Conservation (phyloP, 2,113 vertebrate species). For the Physeter macrocephalus region DNA sequence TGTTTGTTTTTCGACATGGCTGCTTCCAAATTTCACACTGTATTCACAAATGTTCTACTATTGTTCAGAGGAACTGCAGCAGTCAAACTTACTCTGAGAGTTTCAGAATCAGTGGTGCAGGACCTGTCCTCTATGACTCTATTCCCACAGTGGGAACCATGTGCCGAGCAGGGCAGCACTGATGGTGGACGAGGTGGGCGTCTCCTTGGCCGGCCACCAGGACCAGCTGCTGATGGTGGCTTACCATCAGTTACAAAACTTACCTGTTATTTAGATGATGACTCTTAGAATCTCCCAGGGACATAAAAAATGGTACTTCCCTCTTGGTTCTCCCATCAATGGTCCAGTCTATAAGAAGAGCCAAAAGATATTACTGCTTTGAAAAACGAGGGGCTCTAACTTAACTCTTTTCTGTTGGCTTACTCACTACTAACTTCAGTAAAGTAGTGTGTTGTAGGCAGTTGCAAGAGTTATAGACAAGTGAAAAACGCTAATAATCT, state of each 20-base stretch:
- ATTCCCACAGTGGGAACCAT: not conserved
- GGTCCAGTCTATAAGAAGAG: not conserved
- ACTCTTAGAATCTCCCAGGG: not conserved
- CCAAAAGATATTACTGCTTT: not conserved
- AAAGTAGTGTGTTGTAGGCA: not conserved
- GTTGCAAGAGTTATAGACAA: not conserved
- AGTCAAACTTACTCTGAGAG: slow-evolving; percentile 20
- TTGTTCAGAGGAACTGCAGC: not conserved
- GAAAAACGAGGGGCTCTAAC: not conserved
- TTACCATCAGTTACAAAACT: not conserved
- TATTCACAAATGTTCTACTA: not conserved
- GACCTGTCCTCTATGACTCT: not conserved
- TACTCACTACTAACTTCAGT: not conserved
- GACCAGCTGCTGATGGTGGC: not conserved
- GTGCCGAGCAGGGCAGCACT: not conserved
- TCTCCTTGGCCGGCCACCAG: not conserved
- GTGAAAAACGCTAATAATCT: not conserved
- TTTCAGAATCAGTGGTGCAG: not conserved
- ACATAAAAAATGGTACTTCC: not conserved
- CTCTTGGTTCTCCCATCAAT: not conserved
- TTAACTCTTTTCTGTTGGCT: not conserved
- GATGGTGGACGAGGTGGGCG: fast-evolving
- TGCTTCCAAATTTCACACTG: not conserved
- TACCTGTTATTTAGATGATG: not conserved
- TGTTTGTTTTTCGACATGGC: not conserved